Evolutionary conservation across 2,113 vertebrate species (phyloP), one percentile per base, ranked within the genome.

Genomic region (Desmodus rotundus): DNA sequence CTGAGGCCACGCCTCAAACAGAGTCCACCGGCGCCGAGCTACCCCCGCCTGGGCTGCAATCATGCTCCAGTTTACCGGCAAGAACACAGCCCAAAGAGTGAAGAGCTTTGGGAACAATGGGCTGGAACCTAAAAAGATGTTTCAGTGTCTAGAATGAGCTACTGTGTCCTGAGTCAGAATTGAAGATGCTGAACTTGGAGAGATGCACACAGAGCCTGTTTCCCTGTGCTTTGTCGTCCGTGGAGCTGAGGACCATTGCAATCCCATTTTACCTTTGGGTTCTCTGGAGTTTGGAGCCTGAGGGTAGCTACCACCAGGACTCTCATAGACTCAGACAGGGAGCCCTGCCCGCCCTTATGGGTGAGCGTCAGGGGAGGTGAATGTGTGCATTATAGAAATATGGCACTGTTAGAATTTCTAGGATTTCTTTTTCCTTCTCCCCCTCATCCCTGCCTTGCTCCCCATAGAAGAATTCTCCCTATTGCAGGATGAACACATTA

Each of bases 1-100:
- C 15, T 43, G 89, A 1, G 4, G 96, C 82, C 97, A 50, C 97
- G 96, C 93, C 96, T 94, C 45, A 50, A 47, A 41, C 88, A 16
- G 24, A 74, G 17, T 12, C 36, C 72, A 38, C 41, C 33, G 33
- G 63, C 12, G 12, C 88, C 43, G 45, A 45, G 47, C 85, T 73
- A 83, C 45, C 41, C 68, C 43, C 26, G 12, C 31, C 24, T 15
- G 16, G 17, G 17, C 50, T 70, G 22, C 17, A 9, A 15, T 14
- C 22, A 12, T 5, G 9, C 19, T 76, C 67, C 45, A 9, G 20
- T 22, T 68, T 67, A n/a, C 52, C n/a, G 61, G 1, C 7, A 11
- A 20, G 33, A 26, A 70, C 81, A 47, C 36, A 68, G 19, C 24
- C 33, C 13, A 8, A 41, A 74, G 36, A 52, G 38, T 5, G 7